These are phyloP conservation scores for Agrypnus murinus DNA, from an alignment of 2,888 invertebrate genomes.

Conservation along the genomic window DNA sequence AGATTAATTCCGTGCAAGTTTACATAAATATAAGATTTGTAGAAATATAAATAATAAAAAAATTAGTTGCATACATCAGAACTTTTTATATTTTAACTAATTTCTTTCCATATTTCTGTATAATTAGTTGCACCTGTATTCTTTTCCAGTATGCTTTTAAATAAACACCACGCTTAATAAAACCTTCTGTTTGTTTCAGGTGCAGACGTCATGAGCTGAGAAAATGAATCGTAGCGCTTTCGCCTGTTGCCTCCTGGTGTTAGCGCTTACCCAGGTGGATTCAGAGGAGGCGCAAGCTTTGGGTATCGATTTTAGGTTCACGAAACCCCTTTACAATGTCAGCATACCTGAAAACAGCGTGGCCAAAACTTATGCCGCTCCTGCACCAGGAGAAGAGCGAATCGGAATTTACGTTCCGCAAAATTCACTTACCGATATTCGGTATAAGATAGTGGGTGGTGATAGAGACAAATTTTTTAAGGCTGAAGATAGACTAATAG, in stretches of 20 bases:
- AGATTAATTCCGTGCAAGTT: no score
- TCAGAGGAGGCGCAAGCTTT: constrained; percentile 59
- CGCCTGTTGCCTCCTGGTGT: constrained; percentile 67
- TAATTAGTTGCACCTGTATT: no score
- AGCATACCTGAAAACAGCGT: constrained; percentile 94
- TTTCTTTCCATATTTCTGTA: no score
- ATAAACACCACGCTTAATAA: no score
- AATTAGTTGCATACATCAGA: no score
- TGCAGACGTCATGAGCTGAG: constrained; percentile 67
- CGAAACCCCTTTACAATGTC: constrained; percentile 86
- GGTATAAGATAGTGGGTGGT: constrained; percentile 90
- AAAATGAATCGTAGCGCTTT: constrained; percentile 67
- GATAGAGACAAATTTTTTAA: constrained; percentile 94
- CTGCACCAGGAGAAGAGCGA: constrained; percentile 81
- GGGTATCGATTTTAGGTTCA: constrained; percentile 79
- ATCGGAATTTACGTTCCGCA: constrained; percentile 83
- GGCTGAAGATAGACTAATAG: constrained; percentile 90
- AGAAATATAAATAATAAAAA: no score
- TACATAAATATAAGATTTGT: no score
- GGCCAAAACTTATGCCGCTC: constrained; percentile 88
- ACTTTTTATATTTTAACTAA: no score
- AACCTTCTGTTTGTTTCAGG: constrained; percentile 62
- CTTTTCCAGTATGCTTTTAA: no score
- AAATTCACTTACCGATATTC: constrained; percentile 75
- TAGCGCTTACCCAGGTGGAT: constrained; percentile 62